Base-by-base conservation (phyloP, 2,888 invertebrate genomes). In the Drosophila ochracea region DNA sequence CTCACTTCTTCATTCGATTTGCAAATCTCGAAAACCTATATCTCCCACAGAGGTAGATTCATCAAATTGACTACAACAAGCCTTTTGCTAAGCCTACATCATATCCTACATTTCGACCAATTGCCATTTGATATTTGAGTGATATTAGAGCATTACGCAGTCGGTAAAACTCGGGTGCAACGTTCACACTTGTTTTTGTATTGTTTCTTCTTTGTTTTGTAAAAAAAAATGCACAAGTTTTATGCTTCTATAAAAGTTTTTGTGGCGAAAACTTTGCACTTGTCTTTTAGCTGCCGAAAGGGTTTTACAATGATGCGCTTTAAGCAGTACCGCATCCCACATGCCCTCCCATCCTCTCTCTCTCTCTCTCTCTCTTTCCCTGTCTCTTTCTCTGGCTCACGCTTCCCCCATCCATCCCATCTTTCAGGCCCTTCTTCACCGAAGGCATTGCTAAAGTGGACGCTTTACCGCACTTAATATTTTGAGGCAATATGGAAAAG, bases 301-400 rank as follows among this genome's bases (percentile, higher is more conserved):
- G 90, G 85, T 84, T 85, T 88, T 90, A 90, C 84, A 85, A 90
- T 90, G 89, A 87, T 87, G 90, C 88, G 79, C 84, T 83, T 69
- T 74, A 70, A 82, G 87, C 62, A 63, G 53, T 57, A 66, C 50
- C 13, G 43, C 19, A 1, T 30, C 9, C 31, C 52, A 33, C 25
- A 47, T 25, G 47, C 47, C 28, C 28, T 50, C 5, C n/a, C 28
- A 1, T 10, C 21, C 6, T 9, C 49, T 28, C 28, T 28, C 6
- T 13, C 16, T 28, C 2, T 21, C 6, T 9, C 49, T 28, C 28
- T 28, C 6, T 13, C 16, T 28, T 3, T 21, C 47, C 3, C 25
- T n/a, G 6, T 28, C 28, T 28, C 28, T 28, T 7, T 25, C 7
- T 47, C 21, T 16, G 1, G 11, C 1, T 11, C 10, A 4, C n/a